A percentile compares a stretch with the other conserved stretches of the same genome.
These are phyloP conservation scores for Corynorhinus townsendii DNA, from an alignment of 2,113 vertebrate species.

Conservation along the genomic window DNA sequence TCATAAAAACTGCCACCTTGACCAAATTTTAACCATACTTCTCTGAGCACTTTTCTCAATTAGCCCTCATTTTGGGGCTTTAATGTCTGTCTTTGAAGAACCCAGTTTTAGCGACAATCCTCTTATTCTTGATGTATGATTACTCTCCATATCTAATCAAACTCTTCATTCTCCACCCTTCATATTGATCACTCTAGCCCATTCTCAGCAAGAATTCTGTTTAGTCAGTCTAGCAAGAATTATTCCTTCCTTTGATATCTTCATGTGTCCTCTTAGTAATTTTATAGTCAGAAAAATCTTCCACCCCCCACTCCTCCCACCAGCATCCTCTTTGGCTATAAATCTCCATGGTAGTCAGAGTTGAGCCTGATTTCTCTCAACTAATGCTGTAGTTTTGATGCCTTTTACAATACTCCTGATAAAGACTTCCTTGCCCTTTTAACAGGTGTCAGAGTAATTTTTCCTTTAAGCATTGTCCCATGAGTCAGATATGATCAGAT, in stretches of 20 bases:
- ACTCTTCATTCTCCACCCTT: background rate
- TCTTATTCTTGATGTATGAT: background rate
- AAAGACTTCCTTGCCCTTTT: background rate
- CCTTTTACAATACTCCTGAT: background rate
- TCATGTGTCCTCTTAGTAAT: background rate
- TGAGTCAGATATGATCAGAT: background rate
- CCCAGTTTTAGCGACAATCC: background rate
- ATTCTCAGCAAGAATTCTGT: background rate
- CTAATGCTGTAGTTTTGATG: background rate
- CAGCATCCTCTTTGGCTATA: background rate
- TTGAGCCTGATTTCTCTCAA: background rate
- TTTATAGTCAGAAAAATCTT: background rate
- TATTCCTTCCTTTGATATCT: background rate
- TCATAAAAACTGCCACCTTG: background rate
- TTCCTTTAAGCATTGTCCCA: background rate
- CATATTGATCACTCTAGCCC: background rate
- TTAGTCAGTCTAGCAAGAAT: background rate
- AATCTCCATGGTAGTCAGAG: background rate
- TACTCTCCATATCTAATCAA: background rate
- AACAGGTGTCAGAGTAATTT: background rate
- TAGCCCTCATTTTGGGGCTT: background rate
- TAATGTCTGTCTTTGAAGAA: background rate
- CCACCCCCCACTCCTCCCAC: accelerated
- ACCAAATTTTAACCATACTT: background rate
- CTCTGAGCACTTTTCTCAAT: background rate